Conservation (phyloP, 2,113 vertebrate genomes). For the Callochromis pleurospilus region DNA sequence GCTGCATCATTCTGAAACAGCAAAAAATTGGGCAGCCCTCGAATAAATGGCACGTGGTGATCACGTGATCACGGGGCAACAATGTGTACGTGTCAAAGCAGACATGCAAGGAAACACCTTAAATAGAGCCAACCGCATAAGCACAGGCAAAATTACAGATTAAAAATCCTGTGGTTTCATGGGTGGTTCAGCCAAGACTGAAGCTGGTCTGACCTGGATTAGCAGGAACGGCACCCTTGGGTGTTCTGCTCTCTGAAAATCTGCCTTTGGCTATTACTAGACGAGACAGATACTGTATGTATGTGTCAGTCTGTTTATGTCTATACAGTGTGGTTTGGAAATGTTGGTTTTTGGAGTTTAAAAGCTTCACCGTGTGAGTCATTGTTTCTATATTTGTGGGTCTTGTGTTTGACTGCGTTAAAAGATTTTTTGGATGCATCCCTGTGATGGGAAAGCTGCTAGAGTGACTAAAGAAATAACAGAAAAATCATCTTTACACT, state of each 20-base stretch:
- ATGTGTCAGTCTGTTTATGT: constrained; percentile 9
- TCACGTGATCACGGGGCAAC: neutral
- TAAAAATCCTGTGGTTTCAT: constrained; percentile 14
- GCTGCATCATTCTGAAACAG: constrained; percentile 38
- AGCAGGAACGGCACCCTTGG: constrained; percentile 33
- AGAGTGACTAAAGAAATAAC: neutral
- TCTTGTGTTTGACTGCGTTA: neutral
- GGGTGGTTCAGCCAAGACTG: neutral
- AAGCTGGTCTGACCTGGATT: constrained; percentile 47
- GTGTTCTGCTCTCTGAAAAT: constrained; percentile 30
- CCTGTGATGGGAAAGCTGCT: neutral
- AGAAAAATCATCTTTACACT: neutral
- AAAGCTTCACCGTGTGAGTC: neutral
- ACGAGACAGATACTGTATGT: neutral
- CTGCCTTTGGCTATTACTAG: neutral
- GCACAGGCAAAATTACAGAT: constrained; percentile 2
- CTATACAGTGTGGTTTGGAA: neutral
- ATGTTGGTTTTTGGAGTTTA: neutral
- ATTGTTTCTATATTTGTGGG: neutral
- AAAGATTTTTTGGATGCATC: neutral
- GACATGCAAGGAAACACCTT: constrained; percentile 15
- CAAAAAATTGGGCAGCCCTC: constrained; percentile 12
- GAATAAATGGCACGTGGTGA: neutral
- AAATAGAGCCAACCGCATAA: neutral
- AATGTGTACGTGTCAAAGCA: neutral